phyloP scores from a whole-genome alignment of 2,113 vertebrate species.

The Xyrauchen texanus region DNA sequence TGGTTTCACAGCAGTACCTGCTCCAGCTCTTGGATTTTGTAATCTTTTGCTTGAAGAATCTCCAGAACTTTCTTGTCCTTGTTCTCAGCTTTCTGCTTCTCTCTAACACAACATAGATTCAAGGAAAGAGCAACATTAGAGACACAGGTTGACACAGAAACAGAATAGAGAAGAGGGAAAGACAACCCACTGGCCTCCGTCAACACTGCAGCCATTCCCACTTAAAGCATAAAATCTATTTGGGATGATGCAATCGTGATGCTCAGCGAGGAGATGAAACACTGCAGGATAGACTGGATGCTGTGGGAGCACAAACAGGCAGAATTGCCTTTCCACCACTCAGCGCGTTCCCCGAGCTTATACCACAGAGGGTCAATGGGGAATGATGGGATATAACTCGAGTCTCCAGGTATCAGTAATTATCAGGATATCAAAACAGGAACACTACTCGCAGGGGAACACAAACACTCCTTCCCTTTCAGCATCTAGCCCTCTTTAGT shows the following conservation, averaged over 20 bases:
- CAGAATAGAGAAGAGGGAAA: conserved; percentile 20
- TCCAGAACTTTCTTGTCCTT: conserved; percentile 91
- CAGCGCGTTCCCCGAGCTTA: conserved; percentile 25
- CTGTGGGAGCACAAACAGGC: conserved; percentile 39
- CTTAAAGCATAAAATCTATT: conserved; percentile 28
- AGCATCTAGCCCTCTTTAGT: conserved; percentile 56
- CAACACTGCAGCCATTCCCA: not conserved
- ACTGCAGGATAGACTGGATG: conserved; percentile 7
- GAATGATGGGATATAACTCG: conserved; percentile 42
- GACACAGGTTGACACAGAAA: conserved; percentile 3
- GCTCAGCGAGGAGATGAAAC: conserved; percentile 45
- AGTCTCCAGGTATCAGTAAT: conserved; percentile 56
- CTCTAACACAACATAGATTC: conserved; percentile 75
- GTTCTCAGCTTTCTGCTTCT: conserved; percentile 89
- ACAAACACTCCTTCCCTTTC: conserved; percentile 38
- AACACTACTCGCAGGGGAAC: conserved; percentile 40
- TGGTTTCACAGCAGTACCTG: conserved; percentile 73
- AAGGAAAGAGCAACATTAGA: conserved; percentile 36
- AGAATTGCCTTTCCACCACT: conserved; percentile 36
- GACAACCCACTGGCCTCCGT: conserved; percentile 9
- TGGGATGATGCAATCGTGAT: conserved; percentile 41
- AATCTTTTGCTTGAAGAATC: conserved; percentile 90
- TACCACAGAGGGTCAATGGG: conserved; percentile 17
- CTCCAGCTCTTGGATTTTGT: conserved; percentile 83
- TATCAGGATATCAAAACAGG: conserved; percentile 59